These are phyloP conservation scores for Notechis scutatus DNA, from an alignment of 2,113 vertebrate genomes.

Conservation along the genomic window DNA sequence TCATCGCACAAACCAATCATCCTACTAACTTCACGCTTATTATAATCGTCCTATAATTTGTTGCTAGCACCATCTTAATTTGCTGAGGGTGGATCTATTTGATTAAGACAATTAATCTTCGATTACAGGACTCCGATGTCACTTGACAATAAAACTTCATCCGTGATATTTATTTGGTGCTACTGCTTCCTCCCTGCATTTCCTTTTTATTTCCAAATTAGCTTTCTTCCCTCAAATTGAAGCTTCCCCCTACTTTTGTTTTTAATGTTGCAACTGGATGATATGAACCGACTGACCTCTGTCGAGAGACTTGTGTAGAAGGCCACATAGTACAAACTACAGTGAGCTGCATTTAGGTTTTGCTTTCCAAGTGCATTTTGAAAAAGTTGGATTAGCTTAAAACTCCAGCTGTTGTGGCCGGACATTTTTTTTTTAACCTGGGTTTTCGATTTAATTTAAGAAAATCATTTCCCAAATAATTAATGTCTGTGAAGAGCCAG, in stretches of 20 bases:
- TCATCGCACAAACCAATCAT: not conserved
- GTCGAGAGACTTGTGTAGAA: not conserved
- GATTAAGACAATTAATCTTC: conserved; percentile 72
- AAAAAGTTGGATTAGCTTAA: conserved; percentile 39
- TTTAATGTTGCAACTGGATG: not conserved
- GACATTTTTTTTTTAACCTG: not conserved
- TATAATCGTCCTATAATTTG: conserved; percentile 67
- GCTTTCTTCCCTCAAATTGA: not conserved
- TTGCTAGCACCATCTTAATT: conserved; percentile 65
- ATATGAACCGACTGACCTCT: not conserved
- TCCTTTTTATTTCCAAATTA: not conserved
- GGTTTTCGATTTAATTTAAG: conserved; percentile 10
- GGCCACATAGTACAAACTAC: no score
- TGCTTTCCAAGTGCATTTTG: not conserved
- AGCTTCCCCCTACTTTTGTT: not conserved
- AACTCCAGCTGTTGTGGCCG: not conserved
- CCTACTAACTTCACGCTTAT: not conserved
- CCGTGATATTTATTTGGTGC: not conserved
- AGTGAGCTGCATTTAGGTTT: not conserved
- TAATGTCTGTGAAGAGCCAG: not conserved
- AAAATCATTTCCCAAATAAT: conserved; percentile 25
- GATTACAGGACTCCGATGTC: conserved; percentile 61
- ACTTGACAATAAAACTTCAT: conserved; percentile 8
- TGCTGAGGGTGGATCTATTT: conserved; percentile 64
- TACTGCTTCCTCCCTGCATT: no score